Evolutionary conservation across 1,140 invertebrate genomes (phyloP), one percentile per base, ranked within the genome.

Genomic region (Caenorhabditis inopinata): DNA sequence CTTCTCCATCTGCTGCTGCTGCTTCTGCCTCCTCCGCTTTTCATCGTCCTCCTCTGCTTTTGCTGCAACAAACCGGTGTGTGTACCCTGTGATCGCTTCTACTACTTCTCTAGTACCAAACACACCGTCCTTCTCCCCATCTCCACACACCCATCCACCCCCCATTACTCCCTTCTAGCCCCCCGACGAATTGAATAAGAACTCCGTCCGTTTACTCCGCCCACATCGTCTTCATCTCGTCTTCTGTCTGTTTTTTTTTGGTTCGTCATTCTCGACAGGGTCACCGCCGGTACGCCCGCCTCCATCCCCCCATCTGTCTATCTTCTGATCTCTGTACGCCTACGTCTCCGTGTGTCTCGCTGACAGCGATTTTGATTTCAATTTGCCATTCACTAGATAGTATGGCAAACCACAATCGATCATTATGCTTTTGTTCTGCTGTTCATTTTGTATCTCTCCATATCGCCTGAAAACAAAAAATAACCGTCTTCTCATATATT

Each of bases 41-140:
- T 42, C 14, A 5, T 7, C 53, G 6, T 29, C 53, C 4, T 38
- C 58, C 6, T 68, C 58, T 68, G 58, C 58, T 68, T 68, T 68
- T 38, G 58, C 58, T 68, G 58, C 58, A 68, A 68, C 58, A 68
- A 68, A 68, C 58, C 58, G 58, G 58, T 68, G 58, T 68, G 38
- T 42, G 38, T 42, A 14, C 58, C 58, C 58, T 68, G 58, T 68
- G 58, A 68, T 68, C 58, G 58, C 58, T 68, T 68, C 58, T 68
- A 68, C 58, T 68, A 68, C 58, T 68, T 68, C 58, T 68, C 58
- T 68, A 68, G 58, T 68, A 68, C 58, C 32, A 68, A 32, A 68
- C 32, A 68, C 58, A 68, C 32, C 58, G 58, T 68, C 58, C 27
- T 58, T 32, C n/a, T 58, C 12, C 18, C 27, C 27, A 9, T n/a